Base-by-base conservation (phyloP, 1,140 invertebrate species). In the Caenorhabditis inopinata region DNA sequence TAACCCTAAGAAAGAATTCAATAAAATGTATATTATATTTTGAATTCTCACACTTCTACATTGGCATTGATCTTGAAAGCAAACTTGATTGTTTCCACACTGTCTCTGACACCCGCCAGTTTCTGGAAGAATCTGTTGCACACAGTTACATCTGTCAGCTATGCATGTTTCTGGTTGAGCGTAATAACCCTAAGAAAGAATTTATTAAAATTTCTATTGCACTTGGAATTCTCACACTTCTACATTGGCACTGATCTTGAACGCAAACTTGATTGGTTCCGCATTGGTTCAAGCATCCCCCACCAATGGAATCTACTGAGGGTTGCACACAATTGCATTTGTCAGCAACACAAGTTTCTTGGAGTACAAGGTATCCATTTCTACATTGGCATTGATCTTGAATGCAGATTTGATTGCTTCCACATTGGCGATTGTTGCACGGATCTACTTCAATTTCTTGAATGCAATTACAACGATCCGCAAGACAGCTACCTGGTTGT, bases 71-170 rank as follows among this genome's bases (percentile, higher is more conserved):
- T 68, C 58, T 42, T 68, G 58, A 21, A 68, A 38, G 12, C 58
- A 68, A 21, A 68, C 12, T 38, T 68, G 58, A 68, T 68, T 68
- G 21, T 68, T 68, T 42, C 58, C 58, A 68, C 58, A 68, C 21
- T 68, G 58, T 42, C 58, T n/a, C 38, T 68, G 58, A 12, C 58
- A 68, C 21, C n/a, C n/a, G 1, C 32, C 12, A 1, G 7, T 21
- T 7, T 68, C 58, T 2, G 58, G 58, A 12, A 68, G 5, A 16
- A 16, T 2, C 12, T 68, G 58, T 38, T 38, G 32, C 0, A 68
- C n/a, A 11, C 58, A 68, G 12, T 68, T 68, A 12, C 58, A 68
- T 2, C 58, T n/a, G 18, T 68, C 58, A 21, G 32, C 58, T 25
- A 38, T 68, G 16, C 58, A 68, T 38, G 58, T 68, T 42, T 68